Percentiles rank a stretch among this genome's conserved stretches.
Conservation (phyloP, 2,888 invertebrate species). For the Phrixothrix hirtus region DNA sequence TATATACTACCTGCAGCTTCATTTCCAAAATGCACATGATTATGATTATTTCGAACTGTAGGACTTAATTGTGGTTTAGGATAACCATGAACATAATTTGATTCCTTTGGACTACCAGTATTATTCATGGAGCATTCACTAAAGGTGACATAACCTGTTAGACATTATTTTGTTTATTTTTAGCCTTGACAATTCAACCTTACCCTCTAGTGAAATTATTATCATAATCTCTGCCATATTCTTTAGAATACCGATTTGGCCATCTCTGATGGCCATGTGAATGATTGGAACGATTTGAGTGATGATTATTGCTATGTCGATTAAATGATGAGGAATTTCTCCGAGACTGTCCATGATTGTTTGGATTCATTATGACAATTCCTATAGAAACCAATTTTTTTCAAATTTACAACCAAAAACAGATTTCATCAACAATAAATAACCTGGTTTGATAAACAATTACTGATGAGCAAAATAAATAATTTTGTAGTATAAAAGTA, state of each 20-base stretch:
- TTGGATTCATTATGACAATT: conserved; percentile 50
- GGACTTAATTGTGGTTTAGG: conserved; percentile 56
- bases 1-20: conserved; percentile 49
- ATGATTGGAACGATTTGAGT: conserved; percentile 50
- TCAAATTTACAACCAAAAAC: too few species aligned
- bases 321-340: conserved; percentile 53
- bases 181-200: conserved; percentile 23
- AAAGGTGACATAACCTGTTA: conserved; percentile 28
- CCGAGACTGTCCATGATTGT: conserved; percentile 53
- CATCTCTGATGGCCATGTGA: conserved; percentile 53
- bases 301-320: conserved; percentile 53
- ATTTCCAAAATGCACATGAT: conserved; percentile 49
- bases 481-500: conserved; percentile 49
- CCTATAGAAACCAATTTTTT: conserved; percentile 26
- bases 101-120: conserved; percentile 53
- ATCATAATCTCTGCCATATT: conserved; percentile 55
- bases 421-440: conserved; percentile 6
- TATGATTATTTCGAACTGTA: conserved; percentile 48
- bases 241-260: conserved; percentile 54
- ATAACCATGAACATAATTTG: conserved; percentile 52
- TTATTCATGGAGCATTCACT: conserved; percentile 53
- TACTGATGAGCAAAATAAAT: conserved; percentile 50
- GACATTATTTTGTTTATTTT: conserved; percentile 17
- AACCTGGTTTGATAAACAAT: conserved; percentile 38
- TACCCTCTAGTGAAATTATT: conserved; percentile 54